A percentile compares a stretch with the other conserved stretches of the same genome.
phyloP scores from a whole-genome alignment of 2,888 invertebrate species.

The Caenorhabditis afra region DNA sequence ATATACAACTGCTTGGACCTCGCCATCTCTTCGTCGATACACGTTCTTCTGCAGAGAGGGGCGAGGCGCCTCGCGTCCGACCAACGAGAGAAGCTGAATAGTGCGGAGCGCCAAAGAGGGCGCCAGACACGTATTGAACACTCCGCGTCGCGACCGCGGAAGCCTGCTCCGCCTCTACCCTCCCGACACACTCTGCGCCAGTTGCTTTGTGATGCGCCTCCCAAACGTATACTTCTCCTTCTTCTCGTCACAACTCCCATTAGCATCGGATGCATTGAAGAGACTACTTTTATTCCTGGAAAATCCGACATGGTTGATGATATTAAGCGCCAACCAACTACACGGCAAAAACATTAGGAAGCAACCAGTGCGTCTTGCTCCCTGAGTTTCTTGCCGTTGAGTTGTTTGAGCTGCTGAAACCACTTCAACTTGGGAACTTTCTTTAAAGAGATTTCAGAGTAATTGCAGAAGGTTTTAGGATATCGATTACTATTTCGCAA shows the following conservation, averaged over 20 bases:
- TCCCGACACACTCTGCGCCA: neutral
- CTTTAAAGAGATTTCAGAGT: neutral
- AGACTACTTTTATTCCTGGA: conserved; percentile 2
- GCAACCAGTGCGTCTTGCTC: conserved; percentile 25
- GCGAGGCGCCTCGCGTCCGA: conserved; percentile 41
- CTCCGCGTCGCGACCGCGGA: conserved; percentile 45
- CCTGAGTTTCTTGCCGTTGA: conserved; percentile 49
- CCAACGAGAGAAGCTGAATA: conserved; percentile 39
- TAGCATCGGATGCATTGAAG: neutral
- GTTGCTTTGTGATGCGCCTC: conserved; percentile 6
- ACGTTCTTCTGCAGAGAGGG: conserved; percentile 16
- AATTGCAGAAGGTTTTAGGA: neutral
- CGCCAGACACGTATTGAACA: conserved; percentile 26
- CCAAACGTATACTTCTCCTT: neutral
- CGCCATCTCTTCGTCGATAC: conserved; percentile 35
- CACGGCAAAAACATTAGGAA: conserved; percentile 40
- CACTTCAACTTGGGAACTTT: no score
- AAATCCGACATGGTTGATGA: no score
- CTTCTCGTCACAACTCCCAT: neutral
- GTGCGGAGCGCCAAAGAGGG: conserved; percentile 30
- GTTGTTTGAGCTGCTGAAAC: neutral
- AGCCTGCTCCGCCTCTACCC: conserved; percentile 25
- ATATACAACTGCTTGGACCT: conserved; percentile 23
- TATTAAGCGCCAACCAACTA: conserved; percentile 11
- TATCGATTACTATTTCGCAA: no score